Percentiles rank a stretch among this genome's conserved stretches.
These are phyloP conservation scores for Mus spicilegus DNA, from an alignment of 2,113 vertebrate genomes.

Conservation along the genomic window DNA sequence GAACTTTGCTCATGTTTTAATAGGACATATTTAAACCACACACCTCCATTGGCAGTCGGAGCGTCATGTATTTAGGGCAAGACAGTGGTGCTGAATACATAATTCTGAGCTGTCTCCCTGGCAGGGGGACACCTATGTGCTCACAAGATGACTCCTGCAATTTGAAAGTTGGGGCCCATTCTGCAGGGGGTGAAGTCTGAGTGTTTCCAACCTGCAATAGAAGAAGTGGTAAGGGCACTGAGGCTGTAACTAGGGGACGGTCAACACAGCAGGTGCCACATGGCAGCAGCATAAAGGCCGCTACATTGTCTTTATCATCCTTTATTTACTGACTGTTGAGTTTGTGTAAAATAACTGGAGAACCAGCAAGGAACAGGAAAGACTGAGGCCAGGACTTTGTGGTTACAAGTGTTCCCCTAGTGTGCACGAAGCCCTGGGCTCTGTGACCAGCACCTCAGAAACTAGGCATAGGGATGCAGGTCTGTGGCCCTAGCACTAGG, in stretches of 20 bases:
- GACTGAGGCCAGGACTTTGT: not conserved
- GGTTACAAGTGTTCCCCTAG: not conserved
- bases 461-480: not conserved
- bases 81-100: not conserved
- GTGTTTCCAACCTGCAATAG: not conserved
- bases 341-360: not conserved
- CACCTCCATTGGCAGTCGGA: not conserved
- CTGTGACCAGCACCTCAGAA: not conserved
- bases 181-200: not conserved
- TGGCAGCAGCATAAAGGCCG: no score
- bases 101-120: not conserved
- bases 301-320: no score
- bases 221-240: not conserved
- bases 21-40: not conserved
- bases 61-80: not conserved
- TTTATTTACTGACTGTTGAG: not conserved
- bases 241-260: not conserved
- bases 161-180: not conserved
- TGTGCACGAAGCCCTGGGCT: not conserved
- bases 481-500: not conserved
- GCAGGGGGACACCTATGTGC: not conserved
- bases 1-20: not conserved
- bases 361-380: not conserved
- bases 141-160: not conserved
- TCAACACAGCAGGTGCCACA: not conserved